Percentiles rank a stretch among this genome's conserved stretches.
phyloP scores from a whole-genome alignment of 1,140 invertebrate species.

The Wiebesia pumilae region DNA sequence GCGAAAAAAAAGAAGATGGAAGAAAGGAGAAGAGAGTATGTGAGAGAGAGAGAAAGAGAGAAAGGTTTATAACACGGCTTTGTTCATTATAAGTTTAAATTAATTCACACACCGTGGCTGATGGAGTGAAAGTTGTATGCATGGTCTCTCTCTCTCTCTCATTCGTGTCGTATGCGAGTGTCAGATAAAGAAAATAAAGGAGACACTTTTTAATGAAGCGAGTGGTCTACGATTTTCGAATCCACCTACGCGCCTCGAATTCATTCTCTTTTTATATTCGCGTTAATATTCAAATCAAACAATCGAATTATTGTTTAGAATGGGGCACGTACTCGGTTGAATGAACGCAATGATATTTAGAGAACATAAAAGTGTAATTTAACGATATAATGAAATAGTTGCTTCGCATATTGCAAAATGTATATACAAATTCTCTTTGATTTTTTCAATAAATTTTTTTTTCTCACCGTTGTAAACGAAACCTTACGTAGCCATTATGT shows the following conservation, averaged over 20 bases:
- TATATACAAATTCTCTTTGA: too few relatives aligned
- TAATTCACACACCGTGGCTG: conserved; percentile 30
- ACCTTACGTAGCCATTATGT: too few relatives aligned
- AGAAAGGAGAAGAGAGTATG: conserved; percentile 22
- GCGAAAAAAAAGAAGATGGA: conserved; percentile 12
- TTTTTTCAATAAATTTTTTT: too few relatives aligned
- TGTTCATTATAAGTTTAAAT: conserved; percentile 54
- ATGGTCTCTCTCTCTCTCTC: conserved; percentile 10
- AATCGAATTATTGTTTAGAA: neutral
- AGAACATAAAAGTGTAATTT: too few relatives aligned
- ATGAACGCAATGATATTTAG: too few relatives aligned
- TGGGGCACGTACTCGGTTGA: too few relatives aligned
- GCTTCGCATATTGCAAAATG: too few relatives aligned
- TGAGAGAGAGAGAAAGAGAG: conserved; percentile 8
- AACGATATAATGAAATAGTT: too few relatives aligned
- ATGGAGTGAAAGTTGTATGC: neutral
- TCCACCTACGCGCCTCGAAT: neutral
- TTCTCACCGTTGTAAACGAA: too few relatives aligned
- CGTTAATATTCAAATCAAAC: neutral
- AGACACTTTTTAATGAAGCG: conserved; percentile 14
- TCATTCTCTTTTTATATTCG: neutral
- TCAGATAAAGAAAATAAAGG: conserved; percentile 42
- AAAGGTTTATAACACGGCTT: conserved; percentile 43
- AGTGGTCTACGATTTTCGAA: neutral
- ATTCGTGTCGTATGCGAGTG: neutral